These are phyloP conservation scores for Vireo griseus DNA, from an alignment of 2,797 vertebrate species.

Conservation along the genomic window DNA sequence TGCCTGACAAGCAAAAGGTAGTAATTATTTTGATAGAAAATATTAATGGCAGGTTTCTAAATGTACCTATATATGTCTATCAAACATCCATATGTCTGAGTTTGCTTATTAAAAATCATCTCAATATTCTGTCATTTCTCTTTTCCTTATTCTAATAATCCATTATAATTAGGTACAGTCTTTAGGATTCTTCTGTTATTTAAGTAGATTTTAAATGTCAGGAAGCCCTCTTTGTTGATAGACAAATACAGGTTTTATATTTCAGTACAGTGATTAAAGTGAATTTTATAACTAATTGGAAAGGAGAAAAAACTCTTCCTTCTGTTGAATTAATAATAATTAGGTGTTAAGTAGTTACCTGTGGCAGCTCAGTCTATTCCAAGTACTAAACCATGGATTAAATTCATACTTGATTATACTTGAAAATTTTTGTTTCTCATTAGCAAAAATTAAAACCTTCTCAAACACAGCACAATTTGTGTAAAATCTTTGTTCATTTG, in stretches of 20 bases:
- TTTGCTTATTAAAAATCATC: neutral
- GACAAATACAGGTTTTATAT: neutral
- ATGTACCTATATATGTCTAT: neutral
- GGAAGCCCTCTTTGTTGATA: neutral
- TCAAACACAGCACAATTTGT: neutral
- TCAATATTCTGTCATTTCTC: neutral
- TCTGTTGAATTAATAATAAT: neutral
- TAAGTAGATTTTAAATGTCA: neutral
- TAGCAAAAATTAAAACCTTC: neutral
- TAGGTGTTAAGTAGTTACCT: neutral
- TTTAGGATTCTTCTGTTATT: neutral
- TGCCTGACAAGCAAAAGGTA: neutral
- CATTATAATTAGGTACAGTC: neutral
- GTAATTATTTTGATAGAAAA: neutral
- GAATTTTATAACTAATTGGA: neutral
- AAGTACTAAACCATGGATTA: neutral
- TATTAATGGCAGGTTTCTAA: neutral
- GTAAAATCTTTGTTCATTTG: neutral
- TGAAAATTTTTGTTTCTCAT: neutral
- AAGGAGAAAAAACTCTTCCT: neutral
- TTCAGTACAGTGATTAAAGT: neutral
- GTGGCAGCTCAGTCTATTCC: neutral
- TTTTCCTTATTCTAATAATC: neutral
- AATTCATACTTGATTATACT: neutral
- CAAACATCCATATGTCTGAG: neutral